Conservation (phyloP, 2,113 vertebrate genomes). For the Apodemus sylvaticus region DNA sequence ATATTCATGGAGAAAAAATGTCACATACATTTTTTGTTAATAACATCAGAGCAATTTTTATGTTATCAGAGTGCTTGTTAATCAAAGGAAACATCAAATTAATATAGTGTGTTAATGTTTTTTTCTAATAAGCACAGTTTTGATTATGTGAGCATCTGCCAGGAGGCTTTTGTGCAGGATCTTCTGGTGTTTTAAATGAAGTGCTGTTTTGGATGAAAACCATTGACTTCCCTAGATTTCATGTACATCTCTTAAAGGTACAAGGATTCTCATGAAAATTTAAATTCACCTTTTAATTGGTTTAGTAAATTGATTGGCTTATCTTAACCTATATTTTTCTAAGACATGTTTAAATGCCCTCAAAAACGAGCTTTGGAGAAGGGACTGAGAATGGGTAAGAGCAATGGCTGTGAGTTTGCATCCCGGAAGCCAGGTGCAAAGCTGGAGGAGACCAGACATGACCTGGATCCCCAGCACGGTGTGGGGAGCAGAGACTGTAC, state of each 20-base stretch:
- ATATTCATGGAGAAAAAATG: background rate
- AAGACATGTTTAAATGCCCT: background rate
- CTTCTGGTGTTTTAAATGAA: slow-evolving; percentile 48
- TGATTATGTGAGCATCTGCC: slow-evolving; percentile 61
- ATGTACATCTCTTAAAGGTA: slow-evolving; percentile 53
- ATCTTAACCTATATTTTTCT: background rate
- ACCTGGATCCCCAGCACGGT: background rate
- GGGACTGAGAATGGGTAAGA: background rate
- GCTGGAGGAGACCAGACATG: too few species aligned
- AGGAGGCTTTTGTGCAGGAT: slow-evolving; percentile 37
- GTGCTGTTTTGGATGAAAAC: background rate
- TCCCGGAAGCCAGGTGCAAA: background rate
- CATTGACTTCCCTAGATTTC: background rate
- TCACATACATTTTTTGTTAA: slow-evolving; percentile 21
- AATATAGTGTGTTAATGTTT: slow-evolving; percentile 63
- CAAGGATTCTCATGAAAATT: background rate
- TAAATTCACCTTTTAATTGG: slow-evolving; percentile 21
- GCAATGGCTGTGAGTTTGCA: background rate
- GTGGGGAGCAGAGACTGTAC: background rate
- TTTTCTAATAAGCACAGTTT: slow-evolving; percentile 50
- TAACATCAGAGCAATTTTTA: slow-evolving; percentile 56
- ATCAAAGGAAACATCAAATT: slow-evolving; percentile 64
- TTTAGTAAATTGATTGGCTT: slow-evolving; percentile 18
- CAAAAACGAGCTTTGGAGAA: background rate
- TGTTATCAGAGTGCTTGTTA: slow-evolving; percentile 56